Evolutionary conservation across 2,888 invertebrate species (phyloP), one percentile per base, ranked within the genome.

Genomic region (Drosophila percnosoma): DNA sequence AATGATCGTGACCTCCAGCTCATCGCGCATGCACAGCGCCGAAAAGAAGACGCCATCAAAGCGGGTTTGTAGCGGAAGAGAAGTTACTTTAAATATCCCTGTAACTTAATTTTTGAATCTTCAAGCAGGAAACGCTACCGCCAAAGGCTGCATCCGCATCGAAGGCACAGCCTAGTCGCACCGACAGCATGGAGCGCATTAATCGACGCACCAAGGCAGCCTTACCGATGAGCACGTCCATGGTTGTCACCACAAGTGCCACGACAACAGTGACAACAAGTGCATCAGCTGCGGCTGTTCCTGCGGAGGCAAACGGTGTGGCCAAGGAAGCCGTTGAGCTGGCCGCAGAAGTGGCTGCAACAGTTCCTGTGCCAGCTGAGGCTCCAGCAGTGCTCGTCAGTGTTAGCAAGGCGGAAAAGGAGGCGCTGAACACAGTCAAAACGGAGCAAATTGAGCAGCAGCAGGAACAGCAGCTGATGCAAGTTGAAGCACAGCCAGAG

Each of bases 341-440:
- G 7, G 7, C 52, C 2, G 48, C 54, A 11, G 79, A 81, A 59
- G 68, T 71, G 45, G 63, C 73, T 61, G 31, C 54, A 45, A 34
- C 52, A 33, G 55, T 66, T 65, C 24, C 67, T 29, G 42, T 59
- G 24, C 27, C 55, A 4, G 59, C 59, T 21, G 75, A 67, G 15
- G 53, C 45, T 24, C n/a, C 24, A 45, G 24, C 66, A 38, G 68
- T 45, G 38, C 33, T 52, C 2, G 57, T 57, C 29, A 57, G 57
- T 8, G 78, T 78, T 93, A 94, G 80, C 78, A 93, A 93, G 84
- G 93, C 92, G 57, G 92, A 92, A 78, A 93, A 92, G 80, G 91
- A 93, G 80, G 92, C 92, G 91, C 94, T 91, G 3, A 93, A 93
- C 77, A 87, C 88, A 36, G 92, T 90, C 18, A 92, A 92, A 73